These are phyloP conservation scores for Dermatemys mawii DNA, from an alignment of 2,113 vertebrate species.

Conservation along the genomic window DNA sequence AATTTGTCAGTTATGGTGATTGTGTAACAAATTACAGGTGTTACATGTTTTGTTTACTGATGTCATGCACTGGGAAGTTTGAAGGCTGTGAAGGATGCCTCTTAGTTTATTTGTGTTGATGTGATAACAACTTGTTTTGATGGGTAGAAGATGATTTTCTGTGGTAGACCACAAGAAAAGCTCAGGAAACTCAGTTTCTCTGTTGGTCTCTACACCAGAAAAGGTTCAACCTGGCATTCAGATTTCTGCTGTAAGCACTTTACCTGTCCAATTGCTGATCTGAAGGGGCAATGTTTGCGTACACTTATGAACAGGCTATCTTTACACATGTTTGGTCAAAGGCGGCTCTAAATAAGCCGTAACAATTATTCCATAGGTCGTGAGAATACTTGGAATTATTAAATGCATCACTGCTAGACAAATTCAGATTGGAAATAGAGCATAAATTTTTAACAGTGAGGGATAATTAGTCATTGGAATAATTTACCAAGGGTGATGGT, in stretches of 20 bases:
- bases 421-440: not conserved
- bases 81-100: not conserved
- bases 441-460: not conserved
- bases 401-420: not conserved
- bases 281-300: not conserved
- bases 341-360: not conserved
- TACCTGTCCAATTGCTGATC: not conserved
- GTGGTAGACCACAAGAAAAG: not conserved
- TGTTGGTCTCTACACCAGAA: not conserved
- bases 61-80: not conserved
- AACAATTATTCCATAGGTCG: not conserved
- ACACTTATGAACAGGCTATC: not conserved
- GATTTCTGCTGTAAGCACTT: not conserved
- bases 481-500: not conserved
- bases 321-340: not conserved
- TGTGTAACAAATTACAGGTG: not conserved
- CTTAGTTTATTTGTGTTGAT: not conserved
- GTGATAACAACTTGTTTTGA: not conserved
- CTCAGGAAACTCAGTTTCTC: not conserved
- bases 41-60: not conserved
- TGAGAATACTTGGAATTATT: not conserved
- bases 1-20: not conserved
- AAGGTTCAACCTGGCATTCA: not conserved
- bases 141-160: not conserved
- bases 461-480: not conserved